Evolutionary conservation across 2,797 vertebrate genomes (phyloP).

Genomic region (Lepus oiostolus): DNA sequence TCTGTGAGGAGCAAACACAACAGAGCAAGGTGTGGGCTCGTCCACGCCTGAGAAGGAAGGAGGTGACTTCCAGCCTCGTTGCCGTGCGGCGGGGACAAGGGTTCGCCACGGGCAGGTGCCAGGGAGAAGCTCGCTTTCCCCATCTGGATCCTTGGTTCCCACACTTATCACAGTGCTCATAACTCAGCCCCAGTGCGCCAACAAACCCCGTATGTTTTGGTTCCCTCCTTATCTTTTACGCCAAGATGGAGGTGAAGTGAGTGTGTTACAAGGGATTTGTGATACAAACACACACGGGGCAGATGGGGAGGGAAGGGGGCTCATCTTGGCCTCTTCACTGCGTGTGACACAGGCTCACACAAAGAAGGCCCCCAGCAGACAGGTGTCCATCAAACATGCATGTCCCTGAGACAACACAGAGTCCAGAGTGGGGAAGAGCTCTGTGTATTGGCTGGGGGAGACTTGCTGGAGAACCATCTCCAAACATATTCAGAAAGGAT

Average conservation of each 20-base stretch:
- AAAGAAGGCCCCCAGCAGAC: background rate
- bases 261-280: slow-evolving; percentile 60
- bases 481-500: slow-evolving; percentile 5
- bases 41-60: background rate
- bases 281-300: slow-evolving; percentile 54
- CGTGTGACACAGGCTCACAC: background rate
- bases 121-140: slow-evolving; percentile 42
- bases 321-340: slow-evolving; percentile 42
- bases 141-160: slow-evolving; percentile 73
- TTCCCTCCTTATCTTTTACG: slow-evolving; percentile 77
- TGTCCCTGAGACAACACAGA: background rate
- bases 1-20: slow-evolving; percentile 51
- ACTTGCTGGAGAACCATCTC: background rate
- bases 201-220: slow-evolving; percentile 81
- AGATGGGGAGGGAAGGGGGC: background rate
- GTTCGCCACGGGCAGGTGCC: background rate
- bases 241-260: slow-evolving; percentile 83
- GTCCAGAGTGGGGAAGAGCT: background rate
- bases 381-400: slow-evolving; percentile 45
- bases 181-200: slow-evolving; percentile 80
- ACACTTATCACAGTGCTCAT: slow-evolving; percentile 78
- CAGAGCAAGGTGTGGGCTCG: background rate
- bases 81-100: too few species aligned
- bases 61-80: background rate
- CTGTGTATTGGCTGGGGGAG: background rate